Base-by-base conservation (phyloP, 2,797 vertebrate genomes). In the Benthosema pterotum region DNA sequence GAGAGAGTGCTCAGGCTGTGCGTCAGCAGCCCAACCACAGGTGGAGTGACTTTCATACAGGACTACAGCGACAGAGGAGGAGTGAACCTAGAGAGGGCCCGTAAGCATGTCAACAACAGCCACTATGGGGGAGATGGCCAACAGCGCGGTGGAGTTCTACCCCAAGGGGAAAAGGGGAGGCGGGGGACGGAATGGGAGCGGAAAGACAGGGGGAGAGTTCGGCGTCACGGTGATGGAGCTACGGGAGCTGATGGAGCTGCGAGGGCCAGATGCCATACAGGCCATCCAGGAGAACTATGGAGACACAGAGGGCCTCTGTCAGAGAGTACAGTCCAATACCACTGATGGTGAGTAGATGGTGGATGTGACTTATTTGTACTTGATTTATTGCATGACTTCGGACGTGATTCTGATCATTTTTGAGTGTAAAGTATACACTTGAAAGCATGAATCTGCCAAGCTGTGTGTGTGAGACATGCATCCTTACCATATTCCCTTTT, bases 71-170 rank as follows among this genome's bases (percentile, higher is more conserved):
- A 82, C 68, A 72, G 42, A 76, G 47, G 69, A 52, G 75, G 50
- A 47, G 51, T 45, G 7, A 60, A 45, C 18, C 18, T 43, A 60
- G 46, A 49, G n/a, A 38, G 52, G 52, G 56, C 62, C 70, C 14
- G 62, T 55, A 74, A 86, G 82, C 66, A 92, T 92, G 91, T 92
- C 91, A 65, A 92, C 89, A 12, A 92, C 91, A 13, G 91, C 87
- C 64, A 91, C 91, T 0, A 95, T 96, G 94, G 95, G 94, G 2
- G 95, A 96, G 75, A 92, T 96, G 91, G 94, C 93, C 51, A 96
- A 96, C 88, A 96, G 95, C 14, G 92, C 93, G 11, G 93, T 95
- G 75, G 95, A 95, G 87, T 95, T 95, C 86, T 95, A 95, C 83
- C 94, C 95, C 71, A 96, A 96, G 86, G 88, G 91, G 73, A 90